These are phyloP conservation scores for Gallinago undulata DNA, from an alignment of 2,113 vertebrate species.

Conservation along the genomic window DNA sequence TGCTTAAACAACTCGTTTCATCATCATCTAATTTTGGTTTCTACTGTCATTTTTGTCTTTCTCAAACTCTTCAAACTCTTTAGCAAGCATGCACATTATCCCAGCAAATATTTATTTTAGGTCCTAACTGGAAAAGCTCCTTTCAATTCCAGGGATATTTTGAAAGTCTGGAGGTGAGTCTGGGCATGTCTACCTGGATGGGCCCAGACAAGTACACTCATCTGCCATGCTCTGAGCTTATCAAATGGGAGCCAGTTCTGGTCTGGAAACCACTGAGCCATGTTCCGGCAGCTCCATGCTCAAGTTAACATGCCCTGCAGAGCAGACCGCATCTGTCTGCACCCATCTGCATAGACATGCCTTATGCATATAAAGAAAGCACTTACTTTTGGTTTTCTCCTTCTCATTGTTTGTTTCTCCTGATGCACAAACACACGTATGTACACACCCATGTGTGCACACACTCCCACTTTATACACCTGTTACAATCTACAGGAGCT, in stretches of 20 bases:
- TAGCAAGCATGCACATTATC: neutral
- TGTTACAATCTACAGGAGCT: neutral
- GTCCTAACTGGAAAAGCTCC: slow-evolving; percentile 27
- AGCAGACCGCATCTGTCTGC: neutral
- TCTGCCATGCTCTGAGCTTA: neutral
- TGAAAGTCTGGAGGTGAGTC: slow-evolving; percentile 36
- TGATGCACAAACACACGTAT: neutral
- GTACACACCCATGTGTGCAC: rapidly evolving
- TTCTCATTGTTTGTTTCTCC: neutral
- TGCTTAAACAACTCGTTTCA: neutral
- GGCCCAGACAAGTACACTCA: neutral
- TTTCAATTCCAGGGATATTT: slow-evolving; percentile 53
- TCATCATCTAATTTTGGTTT: slow-evolving; percentile 26
- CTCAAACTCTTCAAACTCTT: neutral
- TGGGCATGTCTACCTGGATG: slow-evolving; percentile 6
- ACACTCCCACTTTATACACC: neutral
- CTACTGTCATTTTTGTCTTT: slow-evolving; percentile 23
- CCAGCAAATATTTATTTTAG: slow-evolving; percentile 43
- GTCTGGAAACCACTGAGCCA: neutral
- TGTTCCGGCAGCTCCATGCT: neutral
- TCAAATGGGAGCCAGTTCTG: neutral
- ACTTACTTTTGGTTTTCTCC: neutral
- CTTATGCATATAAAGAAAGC: neutral
- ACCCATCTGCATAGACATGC: neutral
- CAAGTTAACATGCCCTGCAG: neutral